These are phyloP conservation scores for Lomographa bimaculata DNA, from an alignment of 2,888 invertebrate genomes.

Conservation along the genomic window DNA sequence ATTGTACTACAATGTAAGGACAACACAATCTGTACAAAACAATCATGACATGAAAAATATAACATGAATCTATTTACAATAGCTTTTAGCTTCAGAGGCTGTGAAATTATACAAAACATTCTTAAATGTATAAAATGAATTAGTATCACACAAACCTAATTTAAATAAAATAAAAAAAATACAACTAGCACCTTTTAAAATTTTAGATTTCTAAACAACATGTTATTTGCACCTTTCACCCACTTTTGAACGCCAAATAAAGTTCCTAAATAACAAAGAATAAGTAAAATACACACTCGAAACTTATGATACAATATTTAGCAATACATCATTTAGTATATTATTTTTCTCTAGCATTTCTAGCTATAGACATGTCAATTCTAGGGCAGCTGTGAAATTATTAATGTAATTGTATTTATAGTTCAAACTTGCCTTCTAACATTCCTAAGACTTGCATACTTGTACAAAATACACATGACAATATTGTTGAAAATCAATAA, in stretches of 20 bases:
- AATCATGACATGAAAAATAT: slow-evolving; percentile 26
- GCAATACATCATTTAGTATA: too few species aligned
- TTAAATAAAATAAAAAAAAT: slow-evolving; percentile 9
- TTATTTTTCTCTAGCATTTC: slow-evolving; percentile 1
- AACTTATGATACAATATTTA: too few species aligned
- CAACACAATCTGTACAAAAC: slow-evolving; percentile 24
- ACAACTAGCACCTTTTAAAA: slow-evolving; percentile 26
- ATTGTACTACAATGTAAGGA: slow-evolving; percentile 3
- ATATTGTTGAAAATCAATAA: slow-evolving; percentile 27
- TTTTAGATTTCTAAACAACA: slow-evolving; percentile 11
- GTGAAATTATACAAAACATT: slow-evolving; percentile 23
- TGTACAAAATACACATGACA: slow-evolving; percentile 26
- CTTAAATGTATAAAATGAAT: slow-evolving; percentile 9
- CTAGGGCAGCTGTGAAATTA: slow-evolving; percentile 5
- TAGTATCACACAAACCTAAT: slow-evolving; percentile 24
- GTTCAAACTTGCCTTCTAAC: slow-evolving; percentile 4
- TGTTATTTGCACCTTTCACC: slow-evolving; percentile 22
- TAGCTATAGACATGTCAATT: slow-evolving; percentile 4
- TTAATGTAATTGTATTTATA: slow-evolving; percentile 1
- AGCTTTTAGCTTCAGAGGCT: slow-evolving; percentile 27
- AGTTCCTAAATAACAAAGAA: slow-evolving; percentile 16
- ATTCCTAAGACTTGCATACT: slow-evolving; percentile 16
- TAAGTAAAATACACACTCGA: too few species aligned
- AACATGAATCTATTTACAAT: slow-evolving; percentile 38
- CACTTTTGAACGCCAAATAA: slow-evolving; percentile 20